Evolutionary conservation across 2,888 invertebrate genomes (phyloP).

Genomic region (Drosophila sordidapex): DNA sequence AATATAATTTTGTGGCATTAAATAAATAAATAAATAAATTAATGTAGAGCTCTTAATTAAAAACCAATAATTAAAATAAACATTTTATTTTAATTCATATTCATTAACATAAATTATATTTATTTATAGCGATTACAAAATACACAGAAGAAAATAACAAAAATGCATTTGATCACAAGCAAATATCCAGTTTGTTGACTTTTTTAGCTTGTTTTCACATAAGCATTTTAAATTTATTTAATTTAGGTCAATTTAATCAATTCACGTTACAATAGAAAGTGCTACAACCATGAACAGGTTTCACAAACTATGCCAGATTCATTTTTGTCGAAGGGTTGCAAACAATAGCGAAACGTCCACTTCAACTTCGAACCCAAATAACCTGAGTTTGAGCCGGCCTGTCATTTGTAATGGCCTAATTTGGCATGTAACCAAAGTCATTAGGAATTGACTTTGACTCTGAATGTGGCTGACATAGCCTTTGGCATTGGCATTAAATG

Average conservation of each 20-base stretch:
- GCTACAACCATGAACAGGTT: background rate
- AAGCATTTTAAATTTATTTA: constrained; percentile 36
- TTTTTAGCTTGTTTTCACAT: constrained; percentile 2
- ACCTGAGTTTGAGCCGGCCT: constrained; percentile 24
- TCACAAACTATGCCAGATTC: constrained; percentile 10
- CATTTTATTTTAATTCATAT: background rate
- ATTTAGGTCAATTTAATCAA: constrained; percentile 40
- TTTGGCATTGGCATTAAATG: constrained; percentile 41
- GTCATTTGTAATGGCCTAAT: constrained; percentile 66
- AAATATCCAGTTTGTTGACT: background rate
- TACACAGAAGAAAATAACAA: background rate
- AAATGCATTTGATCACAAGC: background rate
- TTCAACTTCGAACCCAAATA: constrained; percentile 40
- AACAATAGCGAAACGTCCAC: constrained; percentile 24
- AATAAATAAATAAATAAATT: too few species aligned
- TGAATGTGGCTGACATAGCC: constrained; percentile 25
- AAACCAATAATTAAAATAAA: background rate
- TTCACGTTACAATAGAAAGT: constrained; percentile 18
- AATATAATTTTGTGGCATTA: background rate
- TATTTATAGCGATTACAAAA: background rate
- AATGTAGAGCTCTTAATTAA: too few species aligned
- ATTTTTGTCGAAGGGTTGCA: constrained; percentile 15
- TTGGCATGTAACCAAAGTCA: constrained; percentile 67
- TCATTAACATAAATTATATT: background rate
- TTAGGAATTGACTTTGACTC: constrained; percentile 60